These are phyloP conservation scores for Amphibalanus amphitrite DNA, from an alignment of 1,140 invertebrate genomes.

Conservation along the genomic window DNA sequence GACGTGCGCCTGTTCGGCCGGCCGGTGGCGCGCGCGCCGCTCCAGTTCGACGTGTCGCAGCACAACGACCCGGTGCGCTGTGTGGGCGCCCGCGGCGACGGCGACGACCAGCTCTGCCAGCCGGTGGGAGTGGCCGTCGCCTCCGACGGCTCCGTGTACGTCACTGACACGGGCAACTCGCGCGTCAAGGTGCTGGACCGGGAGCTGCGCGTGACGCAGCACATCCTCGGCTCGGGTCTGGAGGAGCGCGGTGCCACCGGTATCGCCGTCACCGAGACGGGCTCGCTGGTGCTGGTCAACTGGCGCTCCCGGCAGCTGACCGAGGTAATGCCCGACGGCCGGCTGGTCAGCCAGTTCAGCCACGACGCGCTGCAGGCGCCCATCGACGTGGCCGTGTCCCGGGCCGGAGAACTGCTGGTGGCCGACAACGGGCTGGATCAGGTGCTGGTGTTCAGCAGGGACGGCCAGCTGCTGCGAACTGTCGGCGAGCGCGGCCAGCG, in stretches of 20 bases:
- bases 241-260: constrained; percentile 68
- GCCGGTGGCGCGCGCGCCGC: constrained; percentile 62
- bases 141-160: constrained; percentile 46
- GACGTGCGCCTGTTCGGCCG: constrained; percentile 66
- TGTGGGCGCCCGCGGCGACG: constrained; percentile 50
- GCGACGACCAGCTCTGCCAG: constrained; percentile 62
- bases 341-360: constrained; percentile 44
- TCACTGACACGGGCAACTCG: constrained; percentile 81
- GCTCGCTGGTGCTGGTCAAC: constrained; percentile 64
- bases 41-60: constrained; percentile 45
- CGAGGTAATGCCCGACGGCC: constrained; percentile 41
- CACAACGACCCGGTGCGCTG: constrained; percentile 57
- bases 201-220: constrained; percentile 51
- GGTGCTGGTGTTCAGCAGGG: constrained; percentile 64
- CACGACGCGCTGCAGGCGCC: constrained; percentile 37
- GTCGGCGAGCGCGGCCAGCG: constrained; percentile 45
- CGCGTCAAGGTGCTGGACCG: constrained; percentile 59
- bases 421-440: constrained; percentile 66
- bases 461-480: constrained; percentile 43
- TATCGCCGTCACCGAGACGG: constrained; percentile 23
- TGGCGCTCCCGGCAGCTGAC: constrained; percentile 65
- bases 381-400: constrained; percentile 63
- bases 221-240: constrained; percentile 57
- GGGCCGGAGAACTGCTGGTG: constrained; percentile 60
- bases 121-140: constrained; percentile 61